Evolutionary conservation across 2,888 invertebrate genomes (phyloP).

Genomic region (Drosophila prostipennis): DNA sequence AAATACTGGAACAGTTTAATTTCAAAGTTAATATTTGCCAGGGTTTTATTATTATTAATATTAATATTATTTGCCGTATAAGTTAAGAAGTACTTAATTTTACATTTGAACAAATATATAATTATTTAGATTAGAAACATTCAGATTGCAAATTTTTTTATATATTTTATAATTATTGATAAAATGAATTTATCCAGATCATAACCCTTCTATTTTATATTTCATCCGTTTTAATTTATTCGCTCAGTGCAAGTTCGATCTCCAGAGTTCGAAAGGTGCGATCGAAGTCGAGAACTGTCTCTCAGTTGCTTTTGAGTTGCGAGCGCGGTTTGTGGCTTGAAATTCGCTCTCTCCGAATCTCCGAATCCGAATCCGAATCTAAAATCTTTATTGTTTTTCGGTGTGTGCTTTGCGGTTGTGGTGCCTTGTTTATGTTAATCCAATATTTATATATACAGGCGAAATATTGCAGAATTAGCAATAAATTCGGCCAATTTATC

Average conservation of each 20-base stretch:
- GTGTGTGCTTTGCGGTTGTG: conserved; percentile 1
- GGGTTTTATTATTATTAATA: too few relatives aligned
- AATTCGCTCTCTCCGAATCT: conserved; percentile 22
- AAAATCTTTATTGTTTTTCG: conserved; percentile 8
- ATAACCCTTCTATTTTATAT: too few relatives aligned
- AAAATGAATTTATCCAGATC: too few relatives aligned
- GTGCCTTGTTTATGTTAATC: conserved; percentile 74
- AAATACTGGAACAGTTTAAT: too few relatives aligned
- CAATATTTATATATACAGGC: conserved; percentile 60
- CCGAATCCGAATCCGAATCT: conserved; percentile 15
- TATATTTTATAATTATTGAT: too few relatives aligned
- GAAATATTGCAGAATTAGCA: conserved; percentile 56
- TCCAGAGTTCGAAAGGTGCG: conserved; percentile 12
- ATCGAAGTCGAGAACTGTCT: conserved; percentile 25
- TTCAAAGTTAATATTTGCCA: too few relatives aligned
- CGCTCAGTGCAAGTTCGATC: conserved; percentile 15
- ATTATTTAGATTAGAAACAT: too few relatives aligned
- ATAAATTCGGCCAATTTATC: conserved; percentile 66
- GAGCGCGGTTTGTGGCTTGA: conserved; percentile 35
- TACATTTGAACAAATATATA: too few relatives aligned
- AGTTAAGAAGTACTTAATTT: too few relatives aligned
- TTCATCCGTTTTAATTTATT: neutral
- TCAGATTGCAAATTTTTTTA: too few relatives aligned
- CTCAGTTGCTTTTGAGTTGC: conserved; percentile 51
- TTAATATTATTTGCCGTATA: too few relatives aligned